Conservation (phyloP, 2,888 invertebrate species). For the Nowickia ferox region DNA sequence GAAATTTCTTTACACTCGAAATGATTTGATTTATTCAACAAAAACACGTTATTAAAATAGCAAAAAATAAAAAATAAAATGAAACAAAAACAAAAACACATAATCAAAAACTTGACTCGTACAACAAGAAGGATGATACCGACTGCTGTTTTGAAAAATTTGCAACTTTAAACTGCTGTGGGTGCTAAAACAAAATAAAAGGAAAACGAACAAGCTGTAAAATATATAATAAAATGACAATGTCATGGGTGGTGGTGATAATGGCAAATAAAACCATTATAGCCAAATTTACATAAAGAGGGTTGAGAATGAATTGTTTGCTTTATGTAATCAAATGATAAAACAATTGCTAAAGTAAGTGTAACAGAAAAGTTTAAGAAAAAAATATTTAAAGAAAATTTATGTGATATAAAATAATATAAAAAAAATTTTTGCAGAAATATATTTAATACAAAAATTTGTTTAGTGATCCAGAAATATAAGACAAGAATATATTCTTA, state of each 20-base stretch:
- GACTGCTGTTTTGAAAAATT: slow-evolving; percentile 10
- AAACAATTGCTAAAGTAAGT: not conserved
- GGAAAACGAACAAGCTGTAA: slow-evolving; percentile 6
- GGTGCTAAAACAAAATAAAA: slow-evolving; percentile 3
- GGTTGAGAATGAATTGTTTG: not conserved
- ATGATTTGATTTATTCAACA: slow-evolving; percentile 61
- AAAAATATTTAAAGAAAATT: too few relatives aligned
- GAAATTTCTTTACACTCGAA: slow-evolving; percentile 32
- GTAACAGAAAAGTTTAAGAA: not conserved
- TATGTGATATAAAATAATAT: too few relatives aligned
- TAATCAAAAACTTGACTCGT: not conserved
- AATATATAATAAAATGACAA: slow-evolving; percentile 6
- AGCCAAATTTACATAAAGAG: not conserved
- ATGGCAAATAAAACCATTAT: slow-evolving; percentile 27
- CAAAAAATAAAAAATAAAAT: not conserved
- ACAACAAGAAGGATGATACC: not conserved
- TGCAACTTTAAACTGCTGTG: slow-evolving; percentile 21
- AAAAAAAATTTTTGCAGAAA: too few relatives aligned
- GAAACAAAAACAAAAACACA: not conserved
- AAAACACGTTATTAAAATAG: slow-evolving; percentile 48
- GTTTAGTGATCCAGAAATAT: too few relatives aligned
- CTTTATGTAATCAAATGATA: not conserved
- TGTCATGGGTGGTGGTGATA: slow-evolving; percentile 34
- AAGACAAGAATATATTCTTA: too few relatives aligned
- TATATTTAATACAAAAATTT: too few relatives aligned